These are phyloP conservation scores for Rhopalosiphum nymphaeae DNA, from an alignment of 2,888 invertebrate genomes.

Conservation along the genomic window DNA sequence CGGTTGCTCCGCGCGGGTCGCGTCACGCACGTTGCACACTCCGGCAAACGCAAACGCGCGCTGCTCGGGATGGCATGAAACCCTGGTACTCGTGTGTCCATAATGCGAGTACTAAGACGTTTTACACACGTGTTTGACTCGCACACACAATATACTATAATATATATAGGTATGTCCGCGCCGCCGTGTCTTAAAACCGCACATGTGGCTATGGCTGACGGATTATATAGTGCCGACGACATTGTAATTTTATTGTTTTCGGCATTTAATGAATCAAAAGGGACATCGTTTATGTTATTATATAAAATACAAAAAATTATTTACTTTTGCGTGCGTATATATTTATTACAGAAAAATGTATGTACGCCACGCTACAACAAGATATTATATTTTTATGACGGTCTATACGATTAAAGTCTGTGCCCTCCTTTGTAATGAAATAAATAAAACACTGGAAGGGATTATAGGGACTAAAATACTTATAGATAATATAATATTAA, in stretches of 20 bases:
- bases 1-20: background rate
- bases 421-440: too few relatives aligned
- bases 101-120: constrained; percentile 1
- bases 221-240: too few relatives aligned
- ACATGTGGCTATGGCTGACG: background rate
- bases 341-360: background rate
- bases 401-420: background rate
- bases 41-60: background rate
- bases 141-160: background rate
- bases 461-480: too few relatives aligned
- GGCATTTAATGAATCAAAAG: background rate
- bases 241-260: background rate
- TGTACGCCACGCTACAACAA: background rate
- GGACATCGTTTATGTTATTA: background rate
- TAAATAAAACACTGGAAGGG: too few relatives aligned
- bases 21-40: background rate
- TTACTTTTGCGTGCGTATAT: background rate
- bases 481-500: too few relatives aligned
- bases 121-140: constrained; percentile 15
- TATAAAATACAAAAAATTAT: background rate
- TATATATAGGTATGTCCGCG: background rate
- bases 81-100: constrained; percentile 43
- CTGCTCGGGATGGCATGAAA: background rate
- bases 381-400: background rate
- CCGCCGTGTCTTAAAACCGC: background rate